These are phyloP conservation scores for Nannospalax galili DNA, from an alignment of 2,113 vertebrate species.

Conservation along the genomic window DNA sequence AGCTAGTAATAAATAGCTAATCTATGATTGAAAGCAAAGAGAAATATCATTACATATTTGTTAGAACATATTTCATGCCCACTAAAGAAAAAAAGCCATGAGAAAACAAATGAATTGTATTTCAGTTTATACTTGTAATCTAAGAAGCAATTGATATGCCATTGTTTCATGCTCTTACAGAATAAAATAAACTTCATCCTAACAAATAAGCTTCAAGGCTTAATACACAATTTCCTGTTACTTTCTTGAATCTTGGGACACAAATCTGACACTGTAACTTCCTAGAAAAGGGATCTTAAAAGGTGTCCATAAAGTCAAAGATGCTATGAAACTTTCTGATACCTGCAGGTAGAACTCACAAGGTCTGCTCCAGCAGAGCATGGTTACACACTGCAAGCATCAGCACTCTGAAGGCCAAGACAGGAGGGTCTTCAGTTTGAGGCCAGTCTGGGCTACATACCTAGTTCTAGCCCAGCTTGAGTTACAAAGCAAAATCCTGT, in stretches of 20 bases:
- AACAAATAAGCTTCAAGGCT: slow-evolving; percentile 5
- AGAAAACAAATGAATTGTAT: slow-evolving; percentile 35
- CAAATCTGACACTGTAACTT: slow-evolving; percentile 41
- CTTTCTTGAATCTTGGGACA: background rate
- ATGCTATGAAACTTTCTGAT: background rate
- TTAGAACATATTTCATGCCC: slow-evolving; percentile 10
- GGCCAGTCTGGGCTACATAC: background rate
- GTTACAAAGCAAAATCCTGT: background rate
- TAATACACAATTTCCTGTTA: slow-evolving; percentile 37
- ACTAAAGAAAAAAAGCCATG: background rate
- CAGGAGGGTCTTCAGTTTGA: background rate
- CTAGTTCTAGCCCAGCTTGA: background rate
- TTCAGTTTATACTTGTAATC: slow-evolving; percentile 23
- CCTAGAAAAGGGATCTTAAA: background rate
- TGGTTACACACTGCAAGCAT: background rate
- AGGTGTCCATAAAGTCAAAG: slow-evolving; percentile 1
- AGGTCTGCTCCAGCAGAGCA: background rate
- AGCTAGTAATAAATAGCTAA: slow-evolving; percentile 33
- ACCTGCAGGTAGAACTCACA: background rate
- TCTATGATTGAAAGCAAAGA: slow-evolving; percentile 16
- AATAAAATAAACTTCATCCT: slow-evolving; percentile 51
- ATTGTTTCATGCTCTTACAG: background rate
- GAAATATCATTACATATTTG: background rate
- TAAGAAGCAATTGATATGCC: slow-evolving; percentile 23
- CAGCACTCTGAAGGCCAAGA: background rate